phyloP scores from a whole-genome alignment of 1,140 invertebrate species.

The Conus betulinus region DNA sequence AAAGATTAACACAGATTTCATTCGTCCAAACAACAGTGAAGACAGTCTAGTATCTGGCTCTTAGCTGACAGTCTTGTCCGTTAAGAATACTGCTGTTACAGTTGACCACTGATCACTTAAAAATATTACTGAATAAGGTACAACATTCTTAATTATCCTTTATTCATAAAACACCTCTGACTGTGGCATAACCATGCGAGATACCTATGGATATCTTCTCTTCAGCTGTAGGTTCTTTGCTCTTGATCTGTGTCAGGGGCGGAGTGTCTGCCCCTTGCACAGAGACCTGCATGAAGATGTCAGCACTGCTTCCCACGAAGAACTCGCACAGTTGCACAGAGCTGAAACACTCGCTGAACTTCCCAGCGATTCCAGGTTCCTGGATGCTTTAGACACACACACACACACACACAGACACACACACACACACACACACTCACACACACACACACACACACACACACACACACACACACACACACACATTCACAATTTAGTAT shows the following conservation, averaged over 20 bases:
- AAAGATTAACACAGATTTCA: too few species aligned
- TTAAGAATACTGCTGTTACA: too few species aligned
- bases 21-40: too few species aligned
- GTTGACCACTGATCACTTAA: too few species aligned
- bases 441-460: too few species aligned
- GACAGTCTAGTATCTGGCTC: too few species aligned
- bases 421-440: too few species aligned
- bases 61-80: too few species aligned
- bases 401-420: too few species aligned
- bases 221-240: conserved; percentile 17
- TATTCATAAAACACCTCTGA: background rate
- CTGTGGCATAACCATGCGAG: background rate
- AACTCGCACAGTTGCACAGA: conserved; percentile 37
- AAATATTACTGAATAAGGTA: too few species aligned
- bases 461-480: too few species aligned
- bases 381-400: conserved; percentile 12
- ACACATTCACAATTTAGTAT: too few species aligned
- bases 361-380: conserved; percentile 20
- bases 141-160: background rate
- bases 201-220: conserved; percentile 39
- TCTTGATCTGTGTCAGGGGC: background rate
- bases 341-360: conserved; percentile 26
- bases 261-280: conserved; percentile 16
- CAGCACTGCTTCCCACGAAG: conserved; percentile 31
- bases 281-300: conserved; percentile 39